Evolutionary conservation across 2,797 vertebrate species (phyloP).

Genomic region (Malacoraja senta): DNA sequence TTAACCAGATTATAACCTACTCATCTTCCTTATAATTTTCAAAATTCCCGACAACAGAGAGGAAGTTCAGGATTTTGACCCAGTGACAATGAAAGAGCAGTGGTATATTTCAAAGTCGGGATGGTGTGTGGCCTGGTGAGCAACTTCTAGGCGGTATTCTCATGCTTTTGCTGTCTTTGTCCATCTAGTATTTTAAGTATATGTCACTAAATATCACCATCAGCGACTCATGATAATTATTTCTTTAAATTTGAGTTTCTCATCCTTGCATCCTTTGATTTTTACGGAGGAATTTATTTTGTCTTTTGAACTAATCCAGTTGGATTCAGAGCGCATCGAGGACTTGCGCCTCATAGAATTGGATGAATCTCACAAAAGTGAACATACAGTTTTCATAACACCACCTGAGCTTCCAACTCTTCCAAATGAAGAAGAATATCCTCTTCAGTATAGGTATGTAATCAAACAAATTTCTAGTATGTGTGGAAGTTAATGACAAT

Average conservation of each 20-base stretch:
- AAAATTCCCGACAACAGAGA: too few relatives aligned
- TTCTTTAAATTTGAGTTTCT: background rate
- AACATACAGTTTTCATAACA: slow-evolving; percentile 95
- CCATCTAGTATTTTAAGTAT: background rate
- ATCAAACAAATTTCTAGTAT: background rate
- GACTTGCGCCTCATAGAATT: slow-evolving; percentile 87
- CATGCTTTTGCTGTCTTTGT: background rate
- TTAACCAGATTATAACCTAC: too few relatives aligned
- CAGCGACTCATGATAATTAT: background rate
- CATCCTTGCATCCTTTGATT: background rate
- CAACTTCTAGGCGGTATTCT: background rate
- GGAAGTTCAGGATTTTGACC: too few relatives aligned
- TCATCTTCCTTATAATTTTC: too few relatives aligned
- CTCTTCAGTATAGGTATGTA: slow-evolving; percentile 82
- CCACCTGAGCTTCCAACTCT: slow-evolving; percentile 88
- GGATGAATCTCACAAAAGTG: slow-evolving; percentile 89
- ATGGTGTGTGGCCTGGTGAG: too few relatives aligned
- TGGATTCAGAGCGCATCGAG: slow-evolving; percentile 78
- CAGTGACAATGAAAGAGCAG: too few relatives aligned
- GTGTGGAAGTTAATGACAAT: background rate
- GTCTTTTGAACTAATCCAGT: slow-evolving; percentile 55
- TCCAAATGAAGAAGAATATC: slow-evolving; percentile 83
- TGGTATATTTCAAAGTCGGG: too few relatives aligned
- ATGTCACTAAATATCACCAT: background rate
- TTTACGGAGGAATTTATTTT: background rate